Percentiles rank a stretch among this genome's conserved stretches.
Evolutionary conservation across 2,797 vertebrate genomes (phyloP).

Genomic region (Crax fasciolata): DNA sequence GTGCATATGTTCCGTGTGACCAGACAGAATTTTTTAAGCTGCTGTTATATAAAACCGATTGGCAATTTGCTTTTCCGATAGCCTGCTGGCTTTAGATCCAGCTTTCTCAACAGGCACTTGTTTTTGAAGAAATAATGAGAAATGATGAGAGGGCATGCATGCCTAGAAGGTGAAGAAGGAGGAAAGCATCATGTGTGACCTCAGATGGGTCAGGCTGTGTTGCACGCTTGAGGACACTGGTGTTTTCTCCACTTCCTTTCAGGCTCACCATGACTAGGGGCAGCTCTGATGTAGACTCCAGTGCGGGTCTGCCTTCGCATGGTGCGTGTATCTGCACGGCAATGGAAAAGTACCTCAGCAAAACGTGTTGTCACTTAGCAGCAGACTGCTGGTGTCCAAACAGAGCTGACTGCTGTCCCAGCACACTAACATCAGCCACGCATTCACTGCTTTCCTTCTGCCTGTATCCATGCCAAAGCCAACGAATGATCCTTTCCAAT

Average conservation of each 20-base stretch:
- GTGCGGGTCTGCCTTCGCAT: not conserved
- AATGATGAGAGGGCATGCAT: not conserved
- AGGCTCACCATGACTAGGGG: not conserved
- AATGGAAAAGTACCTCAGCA: constrained; percentile 22
- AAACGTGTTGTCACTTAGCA: not conserved
- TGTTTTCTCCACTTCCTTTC: not conserved
- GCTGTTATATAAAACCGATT: not conserved
- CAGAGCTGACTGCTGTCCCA: not conserved
- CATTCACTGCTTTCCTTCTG: not conserved
- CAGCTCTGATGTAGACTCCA: not conserved
- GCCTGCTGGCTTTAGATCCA: not conserved
- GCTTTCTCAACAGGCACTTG: not conserved
- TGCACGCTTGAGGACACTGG: not conserved
- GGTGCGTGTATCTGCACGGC: accelerated
- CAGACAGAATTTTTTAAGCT: not conserved
- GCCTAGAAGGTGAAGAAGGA: not conserved
- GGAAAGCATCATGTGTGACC: not conserved
- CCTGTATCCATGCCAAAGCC: not conserved
- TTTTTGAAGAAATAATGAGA: not conserved
- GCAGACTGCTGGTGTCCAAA: not conserved
- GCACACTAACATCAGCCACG: not conserved
- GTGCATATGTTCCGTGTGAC: not conserved
- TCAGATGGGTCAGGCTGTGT: not conserved
- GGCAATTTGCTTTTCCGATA: not conserved
- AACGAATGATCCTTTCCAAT: not conserved